A percentile compares a stretch with the other conserved stretches of the same genome.
phyloP scores from a whole-genome alignment of 35 echinoderm and acorn worm genomes.

The Diadema setosum region DNA sequence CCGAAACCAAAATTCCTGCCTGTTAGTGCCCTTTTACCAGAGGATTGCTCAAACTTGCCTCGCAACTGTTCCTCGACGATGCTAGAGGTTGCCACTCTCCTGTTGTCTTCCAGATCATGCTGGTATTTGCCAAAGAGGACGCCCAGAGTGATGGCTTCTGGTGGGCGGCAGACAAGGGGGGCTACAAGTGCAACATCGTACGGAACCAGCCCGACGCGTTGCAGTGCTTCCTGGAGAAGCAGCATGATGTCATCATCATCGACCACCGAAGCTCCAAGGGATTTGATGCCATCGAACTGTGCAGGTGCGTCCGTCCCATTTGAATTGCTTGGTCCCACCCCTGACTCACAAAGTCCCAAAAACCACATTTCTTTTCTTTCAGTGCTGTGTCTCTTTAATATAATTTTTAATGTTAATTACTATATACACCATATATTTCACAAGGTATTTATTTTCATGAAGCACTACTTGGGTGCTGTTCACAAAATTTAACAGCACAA shows the following conservation, averaged over 20 bases:
- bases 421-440: too few species aligned
- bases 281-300: slow-evolving; percentile 82
- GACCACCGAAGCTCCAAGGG: slow-evolving; percentile 83
- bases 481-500: too few species aligned
- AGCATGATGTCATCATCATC: slow-evolving; percentile 90
- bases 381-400: too few species aligned
- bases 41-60: neutral
- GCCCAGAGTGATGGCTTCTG: slow-evolving; percentile 85
- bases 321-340: too few species aligned
- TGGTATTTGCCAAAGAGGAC: slow-evolving; percentile 99
- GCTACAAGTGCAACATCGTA: slow-evolving; percentile 89
- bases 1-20: too few species aligned
- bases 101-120: slow-evolving; percentile 60
- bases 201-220: slow-evolving; percentile 75
- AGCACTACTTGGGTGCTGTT: too few species aligned
- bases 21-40: neutral
- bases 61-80: neutral
- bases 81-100: neutral
- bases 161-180: slow-evolving; percentile 94
- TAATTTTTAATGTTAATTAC: too few species aligned
- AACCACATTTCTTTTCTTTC: too few species aligned
- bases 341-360: too few species aligned
- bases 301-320: slow-evolving; percentile 61
- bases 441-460: too few species aligned
- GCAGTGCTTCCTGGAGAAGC: slow-evolving; percentile 87